phyloP scores from a whole-genome alignment of 2,797 vertebrate species.

The Neoniphon sammara region DNA sequence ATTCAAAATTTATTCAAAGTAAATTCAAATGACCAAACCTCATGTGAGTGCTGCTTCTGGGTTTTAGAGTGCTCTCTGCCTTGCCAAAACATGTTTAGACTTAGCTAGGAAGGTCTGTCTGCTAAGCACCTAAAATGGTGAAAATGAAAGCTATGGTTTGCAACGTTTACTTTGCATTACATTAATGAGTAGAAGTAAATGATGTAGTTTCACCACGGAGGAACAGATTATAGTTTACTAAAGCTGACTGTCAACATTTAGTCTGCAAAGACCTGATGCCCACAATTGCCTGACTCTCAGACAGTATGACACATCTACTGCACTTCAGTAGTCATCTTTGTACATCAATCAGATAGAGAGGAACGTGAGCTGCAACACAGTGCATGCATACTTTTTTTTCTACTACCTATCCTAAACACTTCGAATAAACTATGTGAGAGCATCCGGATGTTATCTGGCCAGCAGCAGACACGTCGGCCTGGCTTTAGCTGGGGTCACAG shows the following conservation, averaged over 20 bases:
- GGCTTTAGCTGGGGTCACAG: constrained; percentile 25
- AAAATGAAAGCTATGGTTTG: background rate
- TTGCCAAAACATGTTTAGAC: constrained; percentile 18
- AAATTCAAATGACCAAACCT: constrained; percentile 47
- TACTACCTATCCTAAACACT: constrained; percentile 3
- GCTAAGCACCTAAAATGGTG: constrained; percentile 5
- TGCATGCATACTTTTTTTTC: background rate
- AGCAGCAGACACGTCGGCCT: background rate
- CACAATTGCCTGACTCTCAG: background rate
- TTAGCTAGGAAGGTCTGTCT: constrained; percentile 17
- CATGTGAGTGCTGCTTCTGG: background rate
- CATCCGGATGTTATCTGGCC: constrained; percentile 33
- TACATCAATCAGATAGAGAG: background rate
- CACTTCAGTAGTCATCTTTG: constrained; percentile 10
- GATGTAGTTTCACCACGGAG: background rate
- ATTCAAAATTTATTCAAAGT: constrained; percentile 60
- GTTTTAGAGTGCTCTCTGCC: background rate
- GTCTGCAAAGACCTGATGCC: background rate
- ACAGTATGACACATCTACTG: constrained; percentile 12
- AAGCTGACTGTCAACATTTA: background rate
- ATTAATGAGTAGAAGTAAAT: background rate
- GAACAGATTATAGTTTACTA: background rate
- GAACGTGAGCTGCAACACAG: background rate
- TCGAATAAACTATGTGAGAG: background rate
- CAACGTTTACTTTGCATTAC: background rate